Conservation (phyloP, 1,140 invertebrate species). For the Cyphomyrmex costatus region DNA sequence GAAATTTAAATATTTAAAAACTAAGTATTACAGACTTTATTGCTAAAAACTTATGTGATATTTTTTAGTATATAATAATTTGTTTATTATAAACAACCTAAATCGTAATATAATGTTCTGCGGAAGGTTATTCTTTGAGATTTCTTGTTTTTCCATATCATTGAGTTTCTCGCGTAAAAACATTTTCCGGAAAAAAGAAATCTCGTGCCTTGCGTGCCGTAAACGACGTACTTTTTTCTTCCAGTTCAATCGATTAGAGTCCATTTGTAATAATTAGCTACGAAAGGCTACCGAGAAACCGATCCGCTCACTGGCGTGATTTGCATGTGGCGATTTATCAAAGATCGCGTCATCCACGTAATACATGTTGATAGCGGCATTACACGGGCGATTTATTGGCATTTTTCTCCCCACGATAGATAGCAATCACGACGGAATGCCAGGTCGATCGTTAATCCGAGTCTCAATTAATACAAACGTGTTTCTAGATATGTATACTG, state of each 20-base stretch:
- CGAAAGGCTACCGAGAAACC: constrained; percentile 58
- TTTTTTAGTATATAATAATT: not conserved
- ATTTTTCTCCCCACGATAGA: constrained; percentile 69
- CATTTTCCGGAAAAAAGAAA: not conserved
- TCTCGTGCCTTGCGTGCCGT: constrained; percentile 8
- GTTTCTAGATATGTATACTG: constrained; percentile 27
- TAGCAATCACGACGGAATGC: constrained; percentile 57
- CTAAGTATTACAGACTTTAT: not conserved
- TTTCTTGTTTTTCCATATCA: not conserved
- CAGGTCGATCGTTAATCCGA: constrained; percentile 48
- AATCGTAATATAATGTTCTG: not conserved
- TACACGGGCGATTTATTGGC: constrained; percentile 85
- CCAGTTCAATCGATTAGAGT: constrained; percentile 25
- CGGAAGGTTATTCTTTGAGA: not conserved
- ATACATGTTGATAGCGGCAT: constrained; percentile 86
- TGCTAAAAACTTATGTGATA: not conserved
- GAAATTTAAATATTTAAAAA: not conserved
- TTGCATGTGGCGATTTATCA: constrained; percentile 86
- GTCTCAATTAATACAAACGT: constrained; percentile 48
- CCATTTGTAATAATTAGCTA: constrained; percentile 58
- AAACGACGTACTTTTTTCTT: constrained; percentile 37
- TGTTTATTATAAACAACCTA: not conserved
- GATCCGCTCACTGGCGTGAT: constrained; percentile 76
- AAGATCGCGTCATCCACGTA: constrained; percentile 85
- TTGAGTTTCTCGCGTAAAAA: not conserved